Evolutionary conservation across 2,888 invertebrate species (phyloP).

Genomic region (Limnephilus lunatus): DNA sequence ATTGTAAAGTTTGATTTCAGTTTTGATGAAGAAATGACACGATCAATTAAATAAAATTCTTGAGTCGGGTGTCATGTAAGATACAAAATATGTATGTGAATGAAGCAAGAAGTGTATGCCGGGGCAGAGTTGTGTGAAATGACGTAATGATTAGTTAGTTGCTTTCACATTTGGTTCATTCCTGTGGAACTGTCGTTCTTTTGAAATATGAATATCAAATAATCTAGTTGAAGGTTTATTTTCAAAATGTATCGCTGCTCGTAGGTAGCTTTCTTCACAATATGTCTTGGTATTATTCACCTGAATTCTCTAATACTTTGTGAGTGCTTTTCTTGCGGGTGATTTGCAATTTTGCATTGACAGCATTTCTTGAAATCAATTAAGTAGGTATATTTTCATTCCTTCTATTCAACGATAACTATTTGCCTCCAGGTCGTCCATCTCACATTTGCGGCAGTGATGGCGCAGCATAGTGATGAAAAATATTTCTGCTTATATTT

Average conservation of each 20-base stretch:
- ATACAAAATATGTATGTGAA: too few relatives aligned
- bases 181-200: background rate
- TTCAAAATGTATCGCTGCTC: background rate
- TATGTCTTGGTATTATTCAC: background rate
- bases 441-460: background rate
- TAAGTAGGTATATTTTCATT: too few relatives aligned
- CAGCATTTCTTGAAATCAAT: background rate
- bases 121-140: too few relatives aligned
- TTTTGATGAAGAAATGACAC: too few relatives aligned
- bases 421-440: background rate
- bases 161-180: background rate
- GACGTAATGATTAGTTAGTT: too few relatives aligned
- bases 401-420: background rate
- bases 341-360: background rate
- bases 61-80: too few relatives aligned
- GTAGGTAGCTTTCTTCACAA: background rate
- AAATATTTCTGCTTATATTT: too few relatives aligned
- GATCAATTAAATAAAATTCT: too few relatives aligned
- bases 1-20: too few relatives aligned
- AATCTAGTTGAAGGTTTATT: background rate
- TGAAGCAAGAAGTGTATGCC: too few relatives aligned
- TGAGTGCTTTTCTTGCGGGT: background rate
- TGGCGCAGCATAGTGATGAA: background rate
- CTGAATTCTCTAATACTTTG: background rate
- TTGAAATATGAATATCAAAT: background rate